Evolutionary conservation across 2,888 invertebrate genomes (phyloP).

Genomic region (Seira sanloemensis): DNA sequence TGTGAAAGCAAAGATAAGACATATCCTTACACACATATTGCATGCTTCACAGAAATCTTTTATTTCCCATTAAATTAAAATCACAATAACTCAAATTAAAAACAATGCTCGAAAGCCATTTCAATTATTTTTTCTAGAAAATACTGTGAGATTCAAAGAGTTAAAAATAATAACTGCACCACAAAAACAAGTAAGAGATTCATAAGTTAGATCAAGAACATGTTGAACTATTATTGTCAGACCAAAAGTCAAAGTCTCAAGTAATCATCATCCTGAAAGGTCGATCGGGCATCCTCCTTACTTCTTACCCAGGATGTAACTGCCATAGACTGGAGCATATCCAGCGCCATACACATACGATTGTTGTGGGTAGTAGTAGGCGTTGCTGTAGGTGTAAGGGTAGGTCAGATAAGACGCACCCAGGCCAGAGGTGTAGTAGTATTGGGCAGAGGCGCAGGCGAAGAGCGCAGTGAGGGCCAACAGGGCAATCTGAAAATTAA

Average conservation of each 20-base stretch:
- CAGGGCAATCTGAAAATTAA: constrained; percentile 17
- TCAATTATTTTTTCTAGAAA: too few relatives aligned
- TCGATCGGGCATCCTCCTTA: constrained; percentile 14
- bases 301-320: constrained; percentile 43
- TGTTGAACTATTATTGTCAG: not conserved
- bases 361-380: constrained; percentile 23
- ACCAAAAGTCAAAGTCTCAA: not conserved
- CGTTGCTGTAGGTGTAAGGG: not conserved
- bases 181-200: too few relatives aligned
- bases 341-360: constrained; percentile 31
- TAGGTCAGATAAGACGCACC: not conserved
- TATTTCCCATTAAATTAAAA: too few relatives aligned
- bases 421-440: constrained; percentile 21
- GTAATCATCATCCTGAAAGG: too few relatives aligned
- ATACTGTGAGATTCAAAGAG: too few relatives aligned
- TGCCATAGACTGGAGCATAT: constrained; percentile 31
- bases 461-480: constrained; percentile 34
- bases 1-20: too few relatives aligned
- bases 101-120: too few relatives aligned
- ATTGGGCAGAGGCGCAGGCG: constrained; percentile 40
- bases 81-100: too few relatives aligned
- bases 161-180: too few relatives aligned
- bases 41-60: too few relatives aligned
- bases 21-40: too few relatives aligned
- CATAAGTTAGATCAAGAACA: too few relatives aligned